These are phyloP conservation scores for Acheta domesticus DNA, from an alignment of 2,888 invertebrate genomes.

Conservation along the genomic window DNA sequence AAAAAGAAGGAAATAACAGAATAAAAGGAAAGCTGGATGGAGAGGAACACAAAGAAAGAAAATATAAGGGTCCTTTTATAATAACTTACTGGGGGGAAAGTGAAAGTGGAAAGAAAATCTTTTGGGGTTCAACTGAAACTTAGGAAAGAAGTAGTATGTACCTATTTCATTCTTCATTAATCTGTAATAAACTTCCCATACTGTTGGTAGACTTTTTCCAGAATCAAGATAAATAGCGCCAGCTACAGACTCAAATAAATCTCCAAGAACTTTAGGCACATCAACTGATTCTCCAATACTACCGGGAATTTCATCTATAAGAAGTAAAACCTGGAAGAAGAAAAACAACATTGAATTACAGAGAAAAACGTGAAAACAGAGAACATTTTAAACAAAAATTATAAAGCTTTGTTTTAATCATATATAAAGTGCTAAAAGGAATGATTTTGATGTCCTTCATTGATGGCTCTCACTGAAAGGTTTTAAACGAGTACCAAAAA, in stretches of 20 bases:
- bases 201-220: conserved; percentile 63
- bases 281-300: conserved; percentile 73
- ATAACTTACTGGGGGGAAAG: too few relatives aligned
- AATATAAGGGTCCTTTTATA: too few relatives aligned
- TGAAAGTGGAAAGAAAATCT: too few relatives aligned
- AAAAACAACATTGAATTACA: neutral
- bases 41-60: too few relatives aligned
- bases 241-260: conserved; percentile 86
- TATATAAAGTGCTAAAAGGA: too few relatives aligned
- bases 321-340: conserved; percentile 49
- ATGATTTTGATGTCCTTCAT: too few relatives aligned
- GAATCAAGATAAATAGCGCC: conserved; percentile 90
- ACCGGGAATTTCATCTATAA: conserved; percentile 60
- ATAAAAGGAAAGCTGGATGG: too few relatives aligned
- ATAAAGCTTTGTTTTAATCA: too few relatives aligned
- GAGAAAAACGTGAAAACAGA: conserved; percentile 6
- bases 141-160: conserved; percentile 40
- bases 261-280: conserved; percentile 88
- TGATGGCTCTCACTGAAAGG: too few relatives aligned
- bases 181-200: conserved; percentile 79
- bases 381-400: conserved; percentile 9
- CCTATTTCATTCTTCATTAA: conserved; percentile 84
- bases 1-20: too few relatives aligned
- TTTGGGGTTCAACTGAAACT: too few relatives aligned
- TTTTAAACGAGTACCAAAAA: too few relatives aligned